Evolutionary conservation across 2,888 invertebrate species (phyloP), one percentile per base, ranked within the genome.

Genomic region (Spicauda simplicius): DNA sequence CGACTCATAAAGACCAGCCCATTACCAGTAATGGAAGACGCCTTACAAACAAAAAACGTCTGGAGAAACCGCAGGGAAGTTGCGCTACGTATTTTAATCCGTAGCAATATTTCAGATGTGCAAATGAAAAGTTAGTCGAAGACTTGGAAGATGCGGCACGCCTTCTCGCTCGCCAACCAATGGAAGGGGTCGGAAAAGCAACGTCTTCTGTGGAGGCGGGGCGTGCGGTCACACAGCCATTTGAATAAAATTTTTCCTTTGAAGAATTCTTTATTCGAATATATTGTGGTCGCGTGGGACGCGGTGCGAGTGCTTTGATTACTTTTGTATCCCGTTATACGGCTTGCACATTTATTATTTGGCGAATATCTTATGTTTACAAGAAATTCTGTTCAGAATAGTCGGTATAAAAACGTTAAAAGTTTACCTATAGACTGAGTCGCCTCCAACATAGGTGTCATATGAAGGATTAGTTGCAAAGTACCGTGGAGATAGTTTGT

Each of bases 121-220:
- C 91, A 92, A 93, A 92, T 92, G 92, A 91, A 93, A 92, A 91
- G 91, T 93, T 91, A 84, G 85, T 85, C 82, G 79, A 90, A 88
- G 88, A 89, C 86, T 88, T 85, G 79, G 89, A 88, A 90, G 88
- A 87, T 79, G 86, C 81, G 85, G 85, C 88, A 75, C 79, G 79
- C 77, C 90, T 86, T 86, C 86, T 79, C 81, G 75, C 81, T 80
- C 83, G 83, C 80, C 83, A 88, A 88, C 92, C 92, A 93, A 93
- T 93, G 86, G 90, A 91, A 89, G 89, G 89, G 83, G 87, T 85
- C 86, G 87, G 89, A 83, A 89, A 89, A 90, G 85, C 88, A 85
- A 83, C 88, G 90, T 91, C 91, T 92, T 91, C 86, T 83, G 83
- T 79, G 87, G 84, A 88, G 89, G 91, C 91, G 91, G 88, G 81